Evolutionary conservation across 2,113 vertebrate species (phyloP).

Genomic region (Melanotaenia duboulayi): DNA sequence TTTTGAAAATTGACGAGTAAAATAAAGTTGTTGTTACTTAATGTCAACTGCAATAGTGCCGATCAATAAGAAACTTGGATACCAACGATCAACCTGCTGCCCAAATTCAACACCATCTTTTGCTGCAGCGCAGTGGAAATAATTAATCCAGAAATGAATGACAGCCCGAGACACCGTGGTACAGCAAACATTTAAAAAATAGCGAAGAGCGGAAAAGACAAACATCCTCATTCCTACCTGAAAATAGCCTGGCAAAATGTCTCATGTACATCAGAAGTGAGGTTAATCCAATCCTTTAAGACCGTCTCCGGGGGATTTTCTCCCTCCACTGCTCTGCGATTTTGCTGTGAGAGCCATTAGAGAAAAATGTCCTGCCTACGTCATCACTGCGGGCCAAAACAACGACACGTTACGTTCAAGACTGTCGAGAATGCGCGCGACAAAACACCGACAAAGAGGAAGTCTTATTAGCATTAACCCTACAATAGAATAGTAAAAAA

Average conservation of each 20-base stretch:
- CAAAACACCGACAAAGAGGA: background rate
- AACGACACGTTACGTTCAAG: conserved; percentile 28
- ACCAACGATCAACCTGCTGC: background rate
- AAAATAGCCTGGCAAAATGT: conserved; percentile 70
- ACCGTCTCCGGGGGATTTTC: conserved; percentile 25
- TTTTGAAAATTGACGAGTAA: too few relatives aligned
- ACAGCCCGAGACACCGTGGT: background rate
- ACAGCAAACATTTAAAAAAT: background rate
- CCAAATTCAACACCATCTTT: conserved; percentile 12
- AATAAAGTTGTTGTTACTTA: background rate
- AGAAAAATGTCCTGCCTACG: conserved; percentile 33
- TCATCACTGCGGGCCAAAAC: conserved; percentile 72
- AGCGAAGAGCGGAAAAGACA: background rate
- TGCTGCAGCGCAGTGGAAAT: background rate
- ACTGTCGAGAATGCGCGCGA: conserved; percentile 18
- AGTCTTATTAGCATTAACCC: conserved; percentile 3
- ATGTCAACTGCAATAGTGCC: background rate
- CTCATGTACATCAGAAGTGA: conserved; percentile 73
- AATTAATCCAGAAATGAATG: conserved; percentile 15
- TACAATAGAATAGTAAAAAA: background rate
- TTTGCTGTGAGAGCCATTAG: conserved; percentile 60
- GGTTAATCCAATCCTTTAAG: conserved; percentile 2
- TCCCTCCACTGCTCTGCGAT: conserved; percentile 34
- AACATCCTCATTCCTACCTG: conserved; percentile 71
- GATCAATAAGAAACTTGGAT: background rate